phyloP scores from a whole-genome alignment of 2,888 invertebrate genomes.

The Lacanobia oleracea region DNA sequence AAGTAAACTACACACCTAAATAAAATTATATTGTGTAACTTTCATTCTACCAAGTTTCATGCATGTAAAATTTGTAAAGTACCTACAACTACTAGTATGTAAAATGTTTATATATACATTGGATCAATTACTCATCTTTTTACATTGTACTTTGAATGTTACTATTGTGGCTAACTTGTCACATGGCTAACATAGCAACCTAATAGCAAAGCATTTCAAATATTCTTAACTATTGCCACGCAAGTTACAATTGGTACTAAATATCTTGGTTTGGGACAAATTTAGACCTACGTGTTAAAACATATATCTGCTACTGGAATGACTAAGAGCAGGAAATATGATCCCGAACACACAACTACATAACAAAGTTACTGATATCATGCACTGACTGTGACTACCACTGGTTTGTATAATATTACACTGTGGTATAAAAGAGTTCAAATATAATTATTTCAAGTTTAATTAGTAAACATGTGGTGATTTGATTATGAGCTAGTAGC shows the following conservation, averaged over 20 bases:
- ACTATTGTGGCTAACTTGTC: conserved; percentile 7
- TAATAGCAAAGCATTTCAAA: not conserved
- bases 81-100: too few species aligned
- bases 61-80: not conserved
- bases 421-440: not conserved
- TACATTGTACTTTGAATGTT: not conserved
- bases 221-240: not conserved
- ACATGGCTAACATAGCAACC: not conserved
- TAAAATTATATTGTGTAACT: conserved; percentile 1
- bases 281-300: not conserved
- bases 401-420: conserved; percentile 15
- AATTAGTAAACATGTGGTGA: conserved; percentile 24
- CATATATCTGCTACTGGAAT: conserved; percentile 8
- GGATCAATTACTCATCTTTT: not conserved
- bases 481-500: conserved; percentile 21
- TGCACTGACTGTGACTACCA: conserved; percentile 14
- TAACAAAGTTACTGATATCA: conserved; percentile 20
- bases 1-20: conserved; percentile 1
- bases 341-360: conserved; percentile 38
- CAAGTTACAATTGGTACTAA: not conserved
- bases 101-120: too few species aligned
- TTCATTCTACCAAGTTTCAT: not conserved
- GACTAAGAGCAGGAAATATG: conserved; percentile 67
- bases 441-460: conserved; percentile 2
- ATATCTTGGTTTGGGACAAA: not conserved